Evolutionary conservation across 2,113 vertebrate species (phyloP).

Genomic region (Megaptera novaeangliae): DNA sequence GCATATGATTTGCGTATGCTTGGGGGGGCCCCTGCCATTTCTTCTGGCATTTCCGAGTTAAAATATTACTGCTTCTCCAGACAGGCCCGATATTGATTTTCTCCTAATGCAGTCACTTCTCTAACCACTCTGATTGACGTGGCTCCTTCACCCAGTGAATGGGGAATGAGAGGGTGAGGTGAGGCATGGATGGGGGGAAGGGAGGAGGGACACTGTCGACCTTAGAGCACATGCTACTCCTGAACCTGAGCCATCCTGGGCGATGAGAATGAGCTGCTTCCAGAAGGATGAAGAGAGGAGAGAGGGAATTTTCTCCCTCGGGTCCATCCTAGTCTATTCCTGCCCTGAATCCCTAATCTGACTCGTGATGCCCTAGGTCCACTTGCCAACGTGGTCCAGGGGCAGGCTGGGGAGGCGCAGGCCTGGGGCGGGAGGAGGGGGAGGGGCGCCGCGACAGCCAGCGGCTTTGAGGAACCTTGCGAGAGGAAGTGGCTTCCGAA

Average conservation of each 20-base stretch:
- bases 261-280: not conserved
- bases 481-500: conserved; percentile 89
- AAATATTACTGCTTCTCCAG: conserved; percentile 8
- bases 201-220: not conserved
- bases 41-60: conserved; percentile 2
- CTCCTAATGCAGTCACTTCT: not conserved
- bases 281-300: not conserved
- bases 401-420: not conserved
- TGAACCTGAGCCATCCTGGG: not conserved
- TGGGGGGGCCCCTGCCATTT: not conserved
- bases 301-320: not conserved
- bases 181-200: not conserved
- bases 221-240: not conserved
- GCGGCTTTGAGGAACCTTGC: conserved; percentile 66
- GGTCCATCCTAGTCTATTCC: not conserved
- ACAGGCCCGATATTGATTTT: not conserved
- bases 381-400: not conserved
- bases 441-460: not conserved
- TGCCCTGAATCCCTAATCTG: not conserved
- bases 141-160: not conserved
- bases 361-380: not conserved
- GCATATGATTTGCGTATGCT: conserved; percentile 30
- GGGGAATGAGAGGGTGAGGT: not conserved
- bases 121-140: not conserved
- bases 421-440: not conserved